Evolutionary conservation across 2,888 invertebrate genomes (phyloP).

Genomic region (Tholera decimalis): DNA sequence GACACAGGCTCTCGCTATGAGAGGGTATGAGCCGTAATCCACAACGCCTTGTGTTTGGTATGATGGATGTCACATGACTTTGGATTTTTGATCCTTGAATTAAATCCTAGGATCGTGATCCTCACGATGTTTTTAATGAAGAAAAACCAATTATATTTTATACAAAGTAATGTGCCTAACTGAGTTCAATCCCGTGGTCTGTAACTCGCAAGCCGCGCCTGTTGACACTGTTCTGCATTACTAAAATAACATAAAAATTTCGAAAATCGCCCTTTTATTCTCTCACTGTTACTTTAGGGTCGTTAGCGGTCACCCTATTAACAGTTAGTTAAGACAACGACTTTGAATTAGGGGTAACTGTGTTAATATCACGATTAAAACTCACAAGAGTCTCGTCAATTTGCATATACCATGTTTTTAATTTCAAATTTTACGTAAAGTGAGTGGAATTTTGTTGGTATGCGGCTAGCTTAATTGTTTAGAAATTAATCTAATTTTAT

Average conservation of each 20-base stretch:
- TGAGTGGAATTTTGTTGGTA: conserved; percentile 34
- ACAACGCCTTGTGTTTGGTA: no score
- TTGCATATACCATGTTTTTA: conserved; percentile 50
- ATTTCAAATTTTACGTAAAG: conserved; percentile 33
- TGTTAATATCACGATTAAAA: conserved; percentile 49
- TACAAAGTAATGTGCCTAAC: no score
- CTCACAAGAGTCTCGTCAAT: conserved; percentile 50
- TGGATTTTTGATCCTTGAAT: no score
- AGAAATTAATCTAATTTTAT: conserved; percentile 22
- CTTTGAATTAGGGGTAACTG: conserved; percentile 44
- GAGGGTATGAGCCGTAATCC: no score
- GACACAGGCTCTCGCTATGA: no score
- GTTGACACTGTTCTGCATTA: no score
- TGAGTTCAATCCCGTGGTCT: no score
- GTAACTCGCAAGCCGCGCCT: no score
- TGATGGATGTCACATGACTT: no score
- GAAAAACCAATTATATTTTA: no score
- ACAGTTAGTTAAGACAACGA: conserved; percentile 63
- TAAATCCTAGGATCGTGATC: no score
- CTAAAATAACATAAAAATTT: conserved; percentile 4
- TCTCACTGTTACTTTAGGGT: conserved; percentile 17
- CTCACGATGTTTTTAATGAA: no score
- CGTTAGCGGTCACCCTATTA: conserved; percentile 41
- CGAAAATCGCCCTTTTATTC: conserved; percentile 18
- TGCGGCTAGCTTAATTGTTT: conserved; percentile 38